These are phyloP conservation scores for Rhadinocentrus ornatus DNA, from an alignment of 2,797 vertebrate species.

Conservation along the genomic window DNA sequence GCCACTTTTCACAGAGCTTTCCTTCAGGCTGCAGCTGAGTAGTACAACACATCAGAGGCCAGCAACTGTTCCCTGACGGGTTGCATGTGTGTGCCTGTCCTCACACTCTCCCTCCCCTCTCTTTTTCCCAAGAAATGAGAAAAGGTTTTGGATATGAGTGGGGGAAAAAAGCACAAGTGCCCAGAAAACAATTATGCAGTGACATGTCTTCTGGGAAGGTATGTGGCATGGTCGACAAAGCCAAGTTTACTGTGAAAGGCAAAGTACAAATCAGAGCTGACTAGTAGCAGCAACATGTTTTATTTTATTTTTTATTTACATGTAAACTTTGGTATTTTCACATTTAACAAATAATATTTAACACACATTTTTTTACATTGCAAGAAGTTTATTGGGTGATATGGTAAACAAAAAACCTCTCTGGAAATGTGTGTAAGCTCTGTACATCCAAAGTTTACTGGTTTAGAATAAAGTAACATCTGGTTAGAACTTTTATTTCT, in stretches of 20 bases:
- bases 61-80: conserved; percentile 38
- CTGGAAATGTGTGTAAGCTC: conserved; percentile 8
- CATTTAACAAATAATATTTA: not conserved
- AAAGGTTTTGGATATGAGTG: conserved; percentile 24
- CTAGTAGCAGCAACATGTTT: not conserved
- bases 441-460: not conserved
- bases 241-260: conserved; percentile 14
- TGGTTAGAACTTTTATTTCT: not conserved
- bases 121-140: conserved; percentile 37
- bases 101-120: conserved; percentile 7
- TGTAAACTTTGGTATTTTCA: not conserved
- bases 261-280: not conserved
- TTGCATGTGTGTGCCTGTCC: conserved; percentile 39
- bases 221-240: not conserved
- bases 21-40: conserved; percentile 21
- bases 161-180: not conserved
- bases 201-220: conserved; percentile 19
- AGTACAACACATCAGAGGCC: conserved; percentile 28
- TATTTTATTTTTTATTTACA: not conserved
- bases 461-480: not conserved
- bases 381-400: not conserved
- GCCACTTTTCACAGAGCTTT: conserved; percentile 21
- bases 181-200: conserved; percentile 41
- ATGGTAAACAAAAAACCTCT: conserved; percentile 8
- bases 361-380: not conserved